These are phyloP conservation scores for Galendromus occidentalis DNA, from an alignment of 1,140 invertebrate species.

Conservation along the genomic window DNA sequence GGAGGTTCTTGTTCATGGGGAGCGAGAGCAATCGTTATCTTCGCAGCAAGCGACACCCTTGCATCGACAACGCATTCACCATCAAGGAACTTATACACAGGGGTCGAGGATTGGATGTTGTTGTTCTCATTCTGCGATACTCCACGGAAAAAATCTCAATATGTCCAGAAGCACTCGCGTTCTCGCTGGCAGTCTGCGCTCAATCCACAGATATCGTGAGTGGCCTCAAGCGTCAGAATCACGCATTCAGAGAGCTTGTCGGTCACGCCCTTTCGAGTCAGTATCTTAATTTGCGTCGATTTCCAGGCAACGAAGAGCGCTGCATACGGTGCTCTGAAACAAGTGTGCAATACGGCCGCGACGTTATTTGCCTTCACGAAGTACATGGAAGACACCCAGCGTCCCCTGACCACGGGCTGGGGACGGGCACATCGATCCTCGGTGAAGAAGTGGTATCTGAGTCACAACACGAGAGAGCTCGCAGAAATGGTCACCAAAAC, in stretches of 20 bases:
- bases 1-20: slow-evolving; percentile 18
- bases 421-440: slow-evolving; percentile 39
- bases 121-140: slow-evolving; percentile 19
- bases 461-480: slow-evolving; percentile 34
- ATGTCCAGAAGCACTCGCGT: slow-evolving; percentile 34
- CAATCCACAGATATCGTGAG: slow-evolving; percentile 25
- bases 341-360: slow-evolving; percentile 34
- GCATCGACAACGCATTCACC: slow-evolving; percentile 7
- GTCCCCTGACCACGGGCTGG: slow-evolving; percentile 30
- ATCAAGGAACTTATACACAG: slow-evolving; percentile 16
- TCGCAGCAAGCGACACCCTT: neutral
- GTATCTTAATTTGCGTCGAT: neutral
- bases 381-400: slow-evolving; percentile 34
- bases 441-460: slow-evolving; percentile 39
- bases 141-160: slow-evolving; percentile 15
- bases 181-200: slow-evolving; percentile 37
- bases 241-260: too few relatives aligned
- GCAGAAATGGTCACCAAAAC: slow-evolving; percentile 41
- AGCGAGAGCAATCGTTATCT: slow-evolving; percentile 14
- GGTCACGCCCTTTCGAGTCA: too few relatives aligned
- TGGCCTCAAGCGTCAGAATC: neutral
- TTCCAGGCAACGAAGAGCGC: slow-evolving; percentile 25
- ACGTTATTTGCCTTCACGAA: slow-evolving; percentile 40
- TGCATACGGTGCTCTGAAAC: slow-evolving; percentile 33
- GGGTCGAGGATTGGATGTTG: slow-evolving; percentile 19